Evolutionary conservation across 2,113 vertebrate species (phyloP).

Genomic region (Malurus melanocephalus): DNA sequence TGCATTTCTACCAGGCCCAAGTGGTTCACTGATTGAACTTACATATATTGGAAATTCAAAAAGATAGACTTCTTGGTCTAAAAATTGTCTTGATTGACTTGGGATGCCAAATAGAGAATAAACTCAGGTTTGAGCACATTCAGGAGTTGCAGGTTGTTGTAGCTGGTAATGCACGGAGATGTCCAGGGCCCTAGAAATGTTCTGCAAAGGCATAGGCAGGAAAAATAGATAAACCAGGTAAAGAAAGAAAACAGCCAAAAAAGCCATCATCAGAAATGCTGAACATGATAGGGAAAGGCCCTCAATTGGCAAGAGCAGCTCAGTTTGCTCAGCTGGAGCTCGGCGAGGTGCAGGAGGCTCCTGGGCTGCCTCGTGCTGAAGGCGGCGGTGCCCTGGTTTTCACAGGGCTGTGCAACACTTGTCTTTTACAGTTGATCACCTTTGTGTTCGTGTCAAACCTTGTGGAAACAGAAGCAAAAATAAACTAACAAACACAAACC

Average conservation of each 20-base stretch:
- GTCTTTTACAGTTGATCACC: constrained; percentile 38
- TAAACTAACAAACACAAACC: fast-evolving
- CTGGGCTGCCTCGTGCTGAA: not conserved
- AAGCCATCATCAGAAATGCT: fast-evolving
- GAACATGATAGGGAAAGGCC: fast-evolving
- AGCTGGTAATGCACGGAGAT: not conserved
- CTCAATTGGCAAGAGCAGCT: not conserved
- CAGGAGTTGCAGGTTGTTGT: not conserved
- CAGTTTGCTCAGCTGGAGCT: not conserved
- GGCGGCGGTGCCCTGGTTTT: not conserved
- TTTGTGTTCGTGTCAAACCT: constrained; percentile 57
- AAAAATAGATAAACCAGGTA: not conserved
- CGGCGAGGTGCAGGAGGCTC: not conserved
- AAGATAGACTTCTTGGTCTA: not conserved
- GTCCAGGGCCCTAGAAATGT: not conserved
- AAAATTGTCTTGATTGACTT: not conserved
- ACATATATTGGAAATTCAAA: not conserved
- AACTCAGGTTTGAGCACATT: not conserved
- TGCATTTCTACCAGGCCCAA: not conserved
- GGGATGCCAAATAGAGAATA: not conserved
- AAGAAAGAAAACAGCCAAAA: not conserved
- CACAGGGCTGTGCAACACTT: constrained; percentile 19
- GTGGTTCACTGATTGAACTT: not conserved
- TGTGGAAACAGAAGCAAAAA: constrained; percentile 6
- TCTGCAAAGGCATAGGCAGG: not conserved